A percentile compares a stretch with the other conserved stretches of the same genome.
These are phyloP conservation scores for Trissonchulus latispiculum DNA, from an alignment of 2,888 invertebrate genomes.

Conservation along the genomic window DNA sequence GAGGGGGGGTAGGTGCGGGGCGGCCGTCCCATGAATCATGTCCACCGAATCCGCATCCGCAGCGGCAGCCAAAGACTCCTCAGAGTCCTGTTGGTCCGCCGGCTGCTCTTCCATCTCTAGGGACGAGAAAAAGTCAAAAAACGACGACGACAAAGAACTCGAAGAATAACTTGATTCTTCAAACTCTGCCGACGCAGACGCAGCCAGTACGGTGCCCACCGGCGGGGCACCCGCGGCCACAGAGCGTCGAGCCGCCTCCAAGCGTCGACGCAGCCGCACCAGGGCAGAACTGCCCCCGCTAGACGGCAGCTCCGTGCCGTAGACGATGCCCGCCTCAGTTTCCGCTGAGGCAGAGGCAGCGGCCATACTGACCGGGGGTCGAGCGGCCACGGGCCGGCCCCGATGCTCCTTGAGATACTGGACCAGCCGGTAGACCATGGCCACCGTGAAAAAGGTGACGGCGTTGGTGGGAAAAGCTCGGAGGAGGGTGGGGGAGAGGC, in stretches of 20 bases:
- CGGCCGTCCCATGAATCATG: not conserved
- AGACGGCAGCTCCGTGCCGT: no score
- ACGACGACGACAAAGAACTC: no score
- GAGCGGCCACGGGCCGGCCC: not conserved
- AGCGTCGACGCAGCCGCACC: no score
- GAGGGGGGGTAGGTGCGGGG: no score
- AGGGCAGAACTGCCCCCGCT: not conserved
- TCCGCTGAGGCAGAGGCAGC: not conserved
- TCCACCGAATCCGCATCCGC: not conserved
- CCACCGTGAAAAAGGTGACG: constrained; percentile 74
- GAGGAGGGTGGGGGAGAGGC: constrained; percentile 64
- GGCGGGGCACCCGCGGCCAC: no score
- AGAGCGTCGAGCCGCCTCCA: not conserved
- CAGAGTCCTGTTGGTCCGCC: not conserved
- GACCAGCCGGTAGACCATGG: constrained; percentile 37
- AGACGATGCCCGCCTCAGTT: not conserved
- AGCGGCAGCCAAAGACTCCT: not conserved
- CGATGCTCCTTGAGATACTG: not conserved
- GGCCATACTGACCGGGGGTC: not conserved
- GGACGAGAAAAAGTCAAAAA: no score
- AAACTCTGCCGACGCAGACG: no score
- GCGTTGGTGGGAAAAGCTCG: constrained; percentile 88
- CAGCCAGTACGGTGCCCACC: no score
- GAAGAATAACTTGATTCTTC: no score
- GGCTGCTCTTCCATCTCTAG: no score